These are phyloP conservation scores for Plectropomus leopardus DNA, from an alignment of 2,113 vertebrate species.

Conservation along the genomic window DNA sequence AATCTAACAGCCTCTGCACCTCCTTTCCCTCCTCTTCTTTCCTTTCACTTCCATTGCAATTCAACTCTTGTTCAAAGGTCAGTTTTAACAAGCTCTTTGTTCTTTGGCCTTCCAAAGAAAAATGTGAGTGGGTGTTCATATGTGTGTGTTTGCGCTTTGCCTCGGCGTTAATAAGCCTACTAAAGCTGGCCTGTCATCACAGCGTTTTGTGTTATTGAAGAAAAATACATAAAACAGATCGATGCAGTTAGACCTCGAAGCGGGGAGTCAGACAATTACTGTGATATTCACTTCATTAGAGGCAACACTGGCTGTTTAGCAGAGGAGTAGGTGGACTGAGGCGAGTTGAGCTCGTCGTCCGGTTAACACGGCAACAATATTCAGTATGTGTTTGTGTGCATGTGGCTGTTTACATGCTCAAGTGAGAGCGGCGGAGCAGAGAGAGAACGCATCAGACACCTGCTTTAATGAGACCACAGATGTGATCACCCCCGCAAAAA, in stretches of 20 bases:
- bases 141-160: constrained; percentile 14
- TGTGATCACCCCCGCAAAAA: constrained; percentile 42
- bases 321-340: constrained; percentile 27
- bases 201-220: constrained; percentile 62
- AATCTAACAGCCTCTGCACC: neutral
- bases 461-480: constrained; percentile 73
- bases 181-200: constrained; percentile 50
- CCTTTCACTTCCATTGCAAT: constrained; percentile 11
- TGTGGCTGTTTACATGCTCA: constrained; percentile 47
- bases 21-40: constrained; percentile 3
- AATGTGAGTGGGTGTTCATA: constrained; percentile 29
- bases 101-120: constrained; percentile 31
- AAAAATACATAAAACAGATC: constrained; percentile 73
- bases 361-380: constrained; percentile 37
- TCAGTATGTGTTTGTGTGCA: constrained; percentile 33
- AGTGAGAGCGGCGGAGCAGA: constrained; percentile 54
- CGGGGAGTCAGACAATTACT: constrained; percentile 67
- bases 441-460: constrained; percentile 38
- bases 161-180: constrained; percentile 55
- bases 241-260: constrained; percentile 66
- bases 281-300: constrained; percentile 71
- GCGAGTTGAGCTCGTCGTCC: constrained; percentile 19
- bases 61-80: constrained; percentile 69
- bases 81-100: constrained; percentile 76
- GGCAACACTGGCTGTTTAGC: constrained; percentile 35